A percentile compares a stretch with the other conserved stretches of the same genome.
Conservation (phyloP, 2,888 invertebrate genomes). For the Eueremaeus valkanovi region DNA sequence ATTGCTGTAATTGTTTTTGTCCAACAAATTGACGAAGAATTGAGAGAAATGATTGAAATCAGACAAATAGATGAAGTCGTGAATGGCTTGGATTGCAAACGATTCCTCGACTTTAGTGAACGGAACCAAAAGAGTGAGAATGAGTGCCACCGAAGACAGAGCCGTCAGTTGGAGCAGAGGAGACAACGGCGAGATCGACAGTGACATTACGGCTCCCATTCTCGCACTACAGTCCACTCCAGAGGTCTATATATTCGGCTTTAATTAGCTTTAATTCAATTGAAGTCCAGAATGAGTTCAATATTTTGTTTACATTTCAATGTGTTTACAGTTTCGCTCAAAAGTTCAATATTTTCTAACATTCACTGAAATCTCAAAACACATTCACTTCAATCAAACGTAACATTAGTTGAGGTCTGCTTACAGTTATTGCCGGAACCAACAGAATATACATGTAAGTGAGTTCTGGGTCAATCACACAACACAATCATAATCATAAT, state of each 20-base stretch:
- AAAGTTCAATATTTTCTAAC: background rate
- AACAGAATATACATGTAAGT: too few species aligned
- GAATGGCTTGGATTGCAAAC: conserved; percentile 96
- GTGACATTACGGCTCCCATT: conserved; percentile 31
- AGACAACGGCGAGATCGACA: conserved; percentile 16
- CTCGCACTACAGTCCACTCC: too few species aligned
- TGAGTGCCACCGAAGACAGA: conserved; percentile 49
- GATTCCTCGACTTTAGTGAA: conserved; percentile 99
- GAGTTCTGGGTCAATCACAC: too few species aligned
- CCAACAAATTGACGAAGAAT: background rate
- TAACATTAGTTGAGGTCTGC: background rate
- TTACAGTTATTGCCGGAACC: background rate
- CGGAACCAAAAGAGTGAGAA: conserved; percentile 81
- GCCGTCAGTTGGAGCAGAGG: conserved; percentile 23
- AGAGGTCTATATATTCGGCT: too few species aligned
- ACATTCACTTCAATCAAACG: background rate
- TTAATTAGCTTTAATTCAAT: background rate
- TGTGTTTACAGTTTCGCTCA: conserved; percentile 13
- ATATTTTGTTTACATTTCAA: conserved; percentile 24
- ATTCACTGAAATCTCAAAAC: background rate
- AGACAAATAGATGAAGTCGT: conserved; percentile 77
- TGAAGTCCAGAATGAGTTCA: background rate
- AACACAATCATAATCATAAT: too few species aligned
- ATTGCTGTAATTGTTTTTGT: background rate
- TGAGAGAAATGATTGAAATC: conserved; percentile 58